Evolutionary conservation across 2,888 invertebrate species (phyloP), one percentile per base, ranked within the genome.

Genomic region (Sabellastarte sp.): DNA sequence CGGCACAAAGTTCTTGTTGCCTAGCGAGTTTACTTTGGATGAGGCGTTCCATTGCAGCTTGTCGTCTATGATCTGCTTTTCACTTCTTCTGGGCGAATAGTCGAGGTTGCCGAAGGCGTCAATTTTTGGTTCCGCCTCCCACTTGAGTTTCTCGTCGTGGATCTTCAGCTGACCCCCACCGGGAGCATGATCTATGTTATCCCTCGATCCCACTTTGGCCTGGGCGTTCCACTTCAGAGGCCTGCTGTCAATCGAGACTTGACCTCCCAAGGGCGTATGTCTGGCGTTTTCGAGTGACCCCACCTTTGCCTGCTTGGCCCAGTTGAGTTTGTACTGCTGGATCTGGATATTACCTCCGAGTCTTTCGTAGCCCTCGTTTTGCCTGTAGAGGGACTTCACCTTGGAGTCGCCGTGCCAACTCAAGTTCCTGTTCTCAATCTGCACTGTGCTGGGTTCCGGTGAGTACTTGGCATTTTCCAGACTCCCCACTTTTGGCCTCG

Each of bases 41-140:
- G 65, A 53, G 1, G 70, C 73, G 32, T 70, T 72, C 20, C 69
- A 67, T 58, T 73, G 69, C 63, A 70, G 69, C 24, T 70, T 67
- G 59, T 73, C 32, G 53, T 70, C 70, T 30, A 64, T 55, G n/a
- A 57, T 64, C 33, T 73, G 69, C 64, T 72, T 26, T 5, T 26
- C 24, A 53, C 53, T 26, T 4, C 69, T 69, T 29, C 67, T 66
- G 26, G 73, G 61, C 60, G 64, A 64, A 57, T 73, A 41, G 41
- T 41, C 41, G 10, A 41, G 20, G 20, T 41, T 41, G 10, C 10
- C 10, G 41, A 41, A 41, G 10, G 41, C 41, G 41, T 41, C 53
- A 53, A 53, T 26, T 24, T 26, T 15, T 53, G 53, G 24, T 5
- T 53, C 20, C 24, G 20, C 24, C 20, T 53, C 24, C 53, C 53